These are phyloP conservation scores for Cylloceria caligata DNA, from an alignment of 2,888 invertebrate species.

Conservation along the genomic window DNA sequence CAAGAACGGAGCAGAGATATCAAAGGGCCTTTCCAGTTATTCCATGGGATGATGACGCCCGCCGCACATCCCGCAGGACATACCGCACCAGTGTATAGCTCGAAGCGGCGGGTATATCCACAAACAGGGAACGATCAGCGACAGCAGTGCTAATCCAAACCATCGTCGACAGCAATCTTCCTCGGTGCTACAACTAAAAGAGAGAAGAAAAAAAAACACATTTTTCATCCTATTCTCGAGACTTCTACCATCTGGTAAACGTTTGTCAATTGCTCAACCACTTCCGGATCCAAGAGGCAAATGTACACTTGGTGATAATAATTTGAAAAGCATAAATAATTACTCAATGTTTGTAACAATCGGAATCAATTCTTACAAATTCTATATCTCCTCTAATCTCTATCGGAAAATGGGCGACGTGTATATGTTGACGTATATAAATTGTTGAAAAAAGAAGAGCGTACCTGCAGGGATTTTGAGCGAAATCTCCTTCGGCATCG, in stretches of 20 bases:
- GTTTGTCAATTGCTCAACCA: too few relatives aligned
- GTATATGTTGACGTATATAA: too few relatives aligned
- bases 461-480: slow-evolving; percentile 92
- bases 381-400: too few relatives aligned
- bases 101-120: slow-evolving; percentile 97
- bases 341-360: too few relatives aligned
- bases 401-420: too few relatives aligned
- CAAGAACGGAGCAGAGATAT: slow-evolving; percentile 82
- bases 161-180: slow-evolving; percentile 92
- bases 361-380: too few relatives aligned
- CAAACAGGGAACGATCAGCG: slow-evolving; percentile 95
- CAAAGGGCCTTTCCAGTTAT: slow-evolving; percentile 84
- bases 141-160: slow-evolving; percentile 93
- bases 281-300: too few relatives aligned
- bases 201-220: slow-evolving; percentile 18
- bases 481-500: slow-evolving; percentile 95
- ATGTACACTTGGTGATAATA: too few relatives aligned
- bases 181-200: slow-evolving; percentile 85
- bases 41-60: slow-evolving; percentile 88
- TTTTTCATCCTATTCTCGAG: background rate
- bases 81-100: slow-evolving; percentile 93
- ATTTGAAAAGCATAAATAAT: too few relatives aligned
- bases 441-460: too few relatives aligned
- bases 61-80: slow-evolving; percentile 93
- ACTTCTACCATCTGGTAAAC: background rate